A percentile compares a stretch with the other conserved stretches of the same genome.
Conservation (phyloP, 1,140 invertebrate species). For the Papilio polyxenes region DNA sequence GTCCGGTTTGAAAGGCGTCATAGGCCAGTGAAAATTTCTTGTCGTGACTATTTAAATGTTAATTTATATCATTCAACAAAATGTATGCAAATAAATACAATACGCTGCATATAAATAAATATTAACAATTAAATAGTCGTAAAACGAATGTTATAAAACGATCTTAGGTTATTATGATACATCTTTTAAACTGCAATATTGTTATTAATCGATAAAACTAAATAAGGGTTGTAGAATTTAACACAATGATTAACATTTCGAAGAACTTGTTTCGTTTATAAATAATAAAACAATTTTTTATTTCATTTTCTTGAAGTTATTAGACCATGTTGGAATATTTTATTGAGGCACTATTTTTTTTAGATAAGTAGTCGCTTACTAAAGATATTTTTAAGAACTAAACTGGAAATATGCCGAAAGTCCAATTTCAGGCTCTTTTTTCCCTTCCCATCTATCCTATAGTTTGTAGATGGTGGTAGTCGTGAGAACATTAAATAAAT, state of each 20-base stretch:
- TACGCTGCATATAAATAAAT: slow-evolving; percentile 7
- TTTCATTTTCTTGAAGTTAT: no score
- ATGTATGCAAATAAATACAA: slow-evolving; percentile 28
- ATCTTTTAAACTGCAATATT: slow-evolving; percentile 12
- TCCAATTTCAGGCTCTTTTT: no score
- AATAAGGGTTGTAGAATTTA: not conserved
- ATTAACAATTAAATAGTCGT: slow-evolving; percentile 12
- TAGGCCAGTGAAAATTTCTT: not conserved
- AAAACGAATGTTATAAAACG: slow-evolving; percentile 12
- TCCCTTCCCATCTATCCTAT: no score
- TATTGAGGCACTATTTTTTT: no score
- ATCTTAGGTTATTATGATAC: not conserved
- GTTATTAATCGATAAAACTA: not conserved
- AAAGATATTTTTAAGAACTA: no score
- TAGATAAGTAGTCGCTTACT: no score
- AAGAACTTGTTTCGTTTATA: not conserved
- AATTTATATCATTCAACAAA: slow-evolving; percentile 15
- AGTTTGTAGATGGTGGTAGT: no score
- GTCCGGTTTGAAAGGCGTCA: slow-evolving; percentile 9
- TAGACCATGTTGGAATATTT: no score
- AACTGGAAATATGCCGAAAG: no score
- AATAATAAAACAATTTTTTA: not conserved
- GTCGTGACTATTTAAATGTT: slow-evolving; percentile 19
- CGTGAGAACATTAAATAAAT: no score
- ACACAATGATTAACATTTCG: not conserved